These are phyloP conservation scores for Gavia stellata DNA, from an alignment of 2,113 vertebrate species.

Conservation along the genomic window DNA sequence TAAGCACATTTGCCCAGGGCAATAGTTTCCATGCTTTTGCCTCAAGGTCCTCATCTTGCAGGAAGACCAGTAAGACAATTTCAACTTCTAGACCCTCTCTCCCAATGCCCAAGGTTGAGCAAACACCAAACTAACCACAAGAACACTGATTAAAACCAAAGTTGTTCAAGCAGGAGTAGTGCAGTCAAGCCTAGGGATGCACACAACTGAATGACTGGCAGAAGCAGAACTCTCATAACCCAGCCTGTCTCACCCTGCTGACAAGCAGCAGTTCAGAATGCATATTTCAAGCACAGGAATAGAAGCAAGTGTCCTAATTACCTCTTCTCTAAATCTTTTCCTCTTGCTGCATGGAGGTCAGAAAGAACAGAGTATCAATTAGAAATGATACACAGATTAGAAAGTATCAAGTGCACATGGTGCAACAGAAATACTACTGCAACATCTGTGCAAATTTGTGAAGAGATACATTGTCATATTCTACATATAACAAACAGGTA, in stretches of 20 bases:
- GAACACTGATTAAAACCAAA: not conserved
- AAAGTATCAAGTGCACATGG: not conserved
- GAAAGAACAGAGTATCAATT: not conserved
- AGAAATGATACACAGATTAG: not conserved
- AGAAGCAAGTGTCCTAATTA: conserved; percentile 54
- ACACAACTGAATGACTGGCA: not conserved
- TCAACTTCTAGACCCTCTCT: not conserved
- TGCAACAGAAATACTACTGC: not conserved
- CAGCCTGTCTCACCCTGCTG: not conserved
- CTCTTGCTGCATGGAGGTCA: conserved; percentile 13
- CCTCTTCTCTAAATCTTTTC: conserved; percentile 19
- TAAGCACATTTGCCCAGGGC: not conserved
- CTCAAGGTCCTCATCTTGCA: not conserved
- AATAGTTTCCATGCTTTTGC: not conserved
- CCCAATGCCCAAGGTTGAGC: not conserved
- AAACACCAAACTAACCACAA: not conserved
- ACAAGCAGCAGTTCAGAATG: conserved; percentile 19
- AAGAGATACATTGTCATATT: not conserved
- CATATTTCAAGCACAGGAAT: conserved; percentile 34
- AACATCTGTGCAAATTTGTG: not conserved
- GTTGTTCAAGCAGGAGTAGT: not conserved
- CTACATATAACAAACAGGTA: not conserved
- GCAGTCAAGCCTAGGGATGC: not conserved
- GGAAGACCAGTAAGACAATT: not conserved
- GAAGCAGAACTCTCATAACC: not conserved